Percentiles rank a stretch among this genome's conserved stretches.
Evolutionary conservation across 2,113 vertebrate genomes (phyloP).

Genomic region (Papio anubis): DNA sequence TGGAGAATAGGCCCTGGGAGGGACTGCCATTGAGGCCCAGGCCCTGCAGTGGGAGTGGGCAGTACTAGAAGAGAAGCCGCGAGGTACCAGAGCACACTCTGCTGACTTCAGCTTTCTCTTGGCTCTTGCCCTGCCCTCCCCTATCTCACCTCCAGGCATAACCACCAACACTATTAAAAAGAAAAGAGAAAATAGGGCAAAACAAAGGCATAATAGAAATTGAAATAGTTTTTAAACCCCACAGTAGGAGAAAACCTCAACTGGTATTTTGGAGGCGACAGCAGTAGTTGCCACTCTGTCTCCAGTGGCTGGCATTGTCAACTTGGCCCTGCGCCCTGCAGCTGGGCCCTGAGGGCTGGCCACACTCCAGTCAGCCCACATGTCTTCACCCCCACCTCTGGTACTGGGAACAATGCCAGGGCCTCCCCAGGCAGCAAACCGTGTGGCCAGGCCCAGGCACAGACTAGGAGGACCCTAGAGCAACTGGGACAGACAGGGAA

Average conservation of each 20-base stretch:
- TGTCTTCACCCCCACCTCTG: constrained; percentile 49
- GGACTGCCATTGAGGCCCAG: neutral
- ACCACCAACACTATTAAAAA: constrained; percentile 38
- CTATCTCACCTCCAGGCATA: constrained; percentile 7
- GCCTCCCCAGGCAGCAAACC: constrained; percentile 13
- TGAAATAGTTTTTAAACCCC: constrained; percentile 65
- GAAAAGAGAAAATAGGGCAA: constrained; percentile 45
- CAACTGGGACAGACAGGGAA: neutral
- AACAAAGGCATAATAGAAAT: constrained; percentile 54
- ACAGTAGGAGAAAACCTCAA: constrained; percentile 64
- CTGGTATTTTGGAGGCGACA: constrained; percentile 45
- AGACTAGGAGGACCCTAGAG: neutral
- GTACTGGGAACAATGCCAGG: constrained; percentile 39
- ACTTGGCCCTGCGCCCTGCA: constrained; percentile 45
- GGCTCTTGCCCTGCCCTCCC: neutral
- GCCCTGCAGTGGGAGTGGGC: neutral
- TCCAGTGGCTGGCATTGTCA: constrained; percentile 54
- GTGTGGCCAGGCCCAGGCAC: constrained; percentile 17
- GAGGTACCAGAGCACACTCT: neutral
- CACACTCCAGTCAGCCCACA: constrained; percentile 29
- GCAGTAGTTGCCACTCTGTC: constrained; percentile 53
- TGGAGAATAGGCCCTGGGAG: neutral
- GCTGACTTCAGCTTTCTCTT: neutral
- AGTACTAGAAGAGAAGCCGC: neutral
- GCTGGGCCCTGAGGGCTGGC: constrained; percentile 56